Evolutionary conservation across 2,888 invertebrate genomes (phyloP).

Genomic region (Steinernema hermaphroditum): DNA sequence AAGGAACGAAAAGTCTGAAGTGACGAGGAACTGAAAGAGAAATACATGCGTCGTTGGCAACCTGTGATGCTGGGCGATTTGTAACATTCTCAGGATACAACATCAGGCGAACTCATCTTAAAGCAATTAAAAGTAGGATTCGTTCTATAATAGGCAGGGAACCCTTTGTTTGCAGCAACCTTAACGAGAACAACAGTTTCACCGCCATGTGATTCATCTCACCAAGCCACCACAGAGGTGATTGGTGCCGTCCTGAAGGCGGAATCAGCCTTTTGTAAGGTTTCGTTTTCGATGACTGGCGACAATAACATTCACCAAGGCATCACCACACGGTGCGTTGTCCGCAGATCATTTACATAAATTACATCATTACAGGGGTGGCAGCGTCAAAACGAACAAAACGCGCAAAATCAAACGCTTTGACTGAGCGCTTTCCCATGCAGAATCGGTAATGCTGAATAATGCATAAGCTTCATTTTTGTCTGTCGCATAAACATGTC

Average conservation of each 20-base stretch:
- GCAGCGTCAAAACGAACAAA: background rate
- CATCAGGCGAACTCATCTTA: background rate
- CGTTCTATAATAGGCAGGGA: background rate
- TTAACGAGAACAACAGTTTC: conserved; percentile 1
- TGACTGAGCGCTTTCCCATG: background rate
- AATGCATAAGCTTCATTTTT: conserved; percentile 16
- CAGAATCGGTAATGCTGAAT: conserved; percentile 17
- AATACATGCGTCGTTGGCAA: too few relatives aligned
- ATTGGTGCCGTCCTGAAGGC: background rate
- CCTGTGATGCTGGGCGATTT: background rate
- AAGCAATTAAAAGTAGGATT: background rate
- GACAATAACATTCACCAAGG: background rate
- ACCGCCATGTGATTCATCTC: background rate
- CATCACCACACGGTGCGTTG: background rate
- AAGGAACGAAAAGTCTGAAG: too few relatives aligned
- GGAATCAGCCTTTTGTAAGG: conserved; percentile 1
- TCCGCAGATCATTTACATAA: conserved; percentile 1
- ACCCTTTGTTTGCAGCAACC: background rate
- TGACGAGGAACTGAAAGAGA: too few relatives aligned
- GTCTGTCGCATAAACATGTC: conserved; percentile 17
- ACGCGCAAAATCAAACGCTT: background rate
- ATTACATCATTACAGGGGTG: conserved; percentile 23
- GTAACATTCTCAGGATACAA: background rate
- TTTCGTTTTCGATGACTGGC: conserved; percentile 6
- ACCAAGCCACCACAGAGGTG: background rate